These are phyloP conservation scores for Epizoanthus scotinus DNA, from an alignment of 92 coral and sea anemone genomes.

Conservation along the genomic window DNA sequence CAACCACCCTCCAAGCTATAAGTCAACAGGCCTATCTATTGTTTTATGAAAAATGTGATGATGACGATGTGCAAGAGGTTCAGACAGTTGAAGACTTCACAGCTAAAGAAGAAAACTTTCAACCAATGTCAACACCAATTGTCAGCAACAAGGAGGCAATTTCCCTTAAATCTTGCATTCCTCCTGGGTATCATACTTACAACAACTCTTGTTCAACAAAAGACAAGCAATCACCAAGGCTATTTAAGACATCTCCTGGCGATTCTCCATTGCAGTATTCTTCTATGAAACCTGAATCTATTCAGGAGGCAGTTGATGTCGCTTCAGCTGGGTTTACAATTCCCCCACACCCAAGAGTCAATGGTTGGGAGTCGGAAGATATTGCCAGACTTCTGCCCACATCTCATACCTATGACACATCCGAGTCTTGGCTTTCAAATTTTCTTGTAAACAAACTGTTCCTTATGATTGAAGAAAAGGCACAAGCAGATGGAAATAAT, in stretches of 20 bases:
- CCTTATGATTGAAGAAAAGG: slow-evolving; percentile 26
- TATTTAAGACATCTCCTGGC: slow-evolving; percentile 22
- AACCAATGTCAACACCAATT: not conserved
- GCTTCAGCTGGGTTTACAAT: no score
- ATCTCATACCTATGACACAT: not conserved
- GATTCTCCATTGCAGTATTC: slow-evolving; percentile 15
- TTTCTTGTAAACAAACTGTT: slow-evolving; percentile 24
- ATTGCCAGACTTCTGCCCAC: not conserved
- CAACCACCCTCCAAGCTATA: slow-evolving; percentile 25
- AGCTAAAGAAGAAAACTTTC: not conserved
- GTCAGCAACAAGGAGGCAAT: not conserved
- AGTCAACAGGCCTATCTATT: slow-evolving; percentile 37
- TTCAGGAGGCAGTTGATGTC: no score
- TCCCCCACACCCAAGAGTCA: no score
- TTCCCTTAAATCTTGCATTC: not conserved
- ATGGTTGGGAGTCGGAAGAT: no score
- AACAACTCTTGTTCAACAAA: slow-evolving; percentile 10
- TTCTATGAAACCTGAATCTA: no score
- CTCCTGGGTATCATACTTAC: no score
- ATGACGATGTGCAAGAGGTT: slow-evolving; percentile 19
- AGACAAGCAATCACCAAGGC: not conserved
- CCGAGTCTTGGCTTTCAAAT: slow-evolving; percentile 32
- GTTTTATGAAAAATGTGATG: slow-evolving; percentile 30
- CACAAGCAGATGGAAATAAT: not conserved
- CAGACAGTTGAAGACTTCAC: not conserved